These are phyloP conservation scores for Sarcophaga rosellei DNA, from an alignment of 2,888 invertebrate species.

Conservation along the genomic window DNA sequence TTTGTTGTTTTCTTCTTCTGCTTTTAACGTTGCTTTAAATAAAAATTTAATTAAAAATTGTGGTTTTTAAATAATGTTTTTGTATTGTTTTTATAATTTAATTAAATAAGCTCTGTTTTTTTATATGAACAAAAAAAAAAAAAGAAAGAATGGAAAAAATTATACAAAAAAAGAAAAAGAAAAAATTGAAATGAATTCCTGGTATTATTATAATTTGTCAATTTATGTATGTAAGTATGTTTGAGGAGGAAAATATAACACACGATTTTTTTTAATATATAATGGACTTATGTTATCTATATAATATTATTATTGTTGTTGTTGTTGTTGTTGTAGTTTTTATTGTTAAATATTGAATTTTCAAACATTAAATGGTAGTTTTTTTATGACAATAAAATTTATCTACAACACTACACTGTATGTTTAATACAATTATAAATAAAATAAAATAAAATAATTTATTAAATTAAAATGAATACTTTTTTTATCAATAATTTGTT, in stretches of 20 bases:
- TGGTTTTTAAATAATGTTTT: slow-evolving; percentile 66
- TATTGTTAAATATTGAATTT: slow-evolving; percentile 32
- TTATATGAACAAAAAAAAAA: not conserved
- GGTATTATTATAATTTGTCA: slow-evolving; percentile 68
- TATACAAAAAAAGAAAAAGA: slow-evolving; percentile 20
- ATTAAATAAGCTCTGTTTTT: slow-evolving; percentile 60
- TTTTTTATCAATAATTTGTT: not conserved
- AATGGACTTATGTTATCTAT: slow-evolving; percentile 67
- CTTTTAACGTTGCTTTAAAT: slow-evolving; percentile 12
- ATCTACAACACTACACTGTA: slow-evolving; percentile 58
- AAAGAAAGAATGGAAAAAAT: slow-evolving; percentile 18
- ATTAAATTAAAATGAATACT: not conserved
- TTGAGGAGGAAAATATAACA: not conserved
- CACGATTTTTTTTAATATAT: slow-evolving; percentile 22
- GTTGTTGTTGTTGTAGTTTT: slow-evolving; percentile 5
- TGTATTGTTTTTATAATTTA: slow-evolving; percentile 66
- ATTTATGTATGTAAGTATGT: slow-evolving; percentile 29
- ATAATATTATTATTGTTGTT: not conserved
- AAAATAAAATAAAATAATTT: slow-evolving; percentile 42
- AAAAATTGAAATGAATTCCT: slow-evolving; percentile 42
- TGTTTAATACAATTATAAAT: slow-evolving; percentile 65
- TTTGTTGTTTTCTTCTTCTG: not conserved
- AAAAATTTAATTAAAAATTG: slow-evolving; percentile 67
- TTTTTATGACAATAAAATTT: slow-evolving; percentile 59
- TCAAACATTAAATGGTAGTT: slow-evolving; percentile 54